phyloP scores from a whole-genome alignment of 2,113 vertebrate genomes.

The Cyprinodon variegatus region DNA sequence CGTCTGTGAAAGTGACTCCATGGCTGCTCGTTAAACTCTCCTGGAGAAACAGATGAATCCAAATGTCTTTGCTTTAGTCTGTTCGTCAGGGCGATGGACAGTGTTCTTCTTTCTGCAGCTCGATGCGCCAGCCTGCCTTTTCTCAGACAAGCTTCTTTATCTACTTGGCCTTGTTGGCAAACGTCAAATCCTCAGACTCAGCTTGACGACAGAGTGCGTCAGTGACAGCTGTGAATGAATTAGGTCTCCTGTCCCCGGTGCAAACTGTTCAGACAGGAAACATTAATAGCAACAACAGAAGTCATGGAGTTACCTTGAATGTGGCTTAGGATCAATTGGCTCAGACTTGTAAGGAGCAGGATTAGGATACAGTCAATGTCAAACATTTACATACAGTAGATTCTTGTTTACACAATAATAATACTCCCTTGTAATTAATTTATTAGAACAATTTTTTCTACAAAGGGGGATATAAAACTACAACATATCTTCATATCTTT shows the following conservation, averaged over 20 bases:
- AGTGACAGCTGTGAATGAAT: conserved; percentile 38
- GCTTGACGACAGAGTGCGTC: conserved; percentile 51
- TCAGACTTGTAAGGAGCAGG: conserved; percentile 1
- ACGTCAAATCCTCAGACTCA: conserved; percentile 61
- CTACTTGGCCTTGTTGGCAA: conserved; percentile 23
- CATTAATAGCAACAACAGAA: conserved; percentile 29
- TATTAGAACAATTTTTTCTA: neutral
- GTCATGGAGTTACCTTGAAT: conserved; percentile 3
- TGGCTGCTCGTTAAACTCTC: conserved; percentile 18
- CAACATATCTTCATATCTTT: neutral
- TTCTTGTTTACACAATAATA: neutral
- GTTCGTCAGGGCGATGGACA: neutral
- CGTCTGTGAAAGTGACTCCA: conserved; percentile 51
- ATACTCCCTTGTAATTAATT: neutral
- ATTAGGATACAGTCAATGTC: neutral
- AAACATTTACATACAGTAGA: neutral
- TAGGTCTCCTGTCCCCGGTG: conserved; percentile 15
- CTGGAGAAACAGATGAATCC: conserved; percentile 1
- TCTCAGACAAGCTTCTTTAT: conserved; percentile 35
- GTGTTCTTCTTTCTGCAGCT: conserved; percentile 10
- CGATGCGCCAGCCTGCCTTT: conserved; percentile 11
- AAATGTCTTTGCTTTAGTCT: neutral
- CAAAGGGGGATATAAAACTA: neutral
- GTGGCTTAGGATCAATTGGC: conserved; percentile 32
- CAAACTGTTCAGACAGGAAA: conserved; percentile 25